Conservation (phyloP, 2,888 invertebrate genomes). For the Mechanitis messenoides region DNA sequence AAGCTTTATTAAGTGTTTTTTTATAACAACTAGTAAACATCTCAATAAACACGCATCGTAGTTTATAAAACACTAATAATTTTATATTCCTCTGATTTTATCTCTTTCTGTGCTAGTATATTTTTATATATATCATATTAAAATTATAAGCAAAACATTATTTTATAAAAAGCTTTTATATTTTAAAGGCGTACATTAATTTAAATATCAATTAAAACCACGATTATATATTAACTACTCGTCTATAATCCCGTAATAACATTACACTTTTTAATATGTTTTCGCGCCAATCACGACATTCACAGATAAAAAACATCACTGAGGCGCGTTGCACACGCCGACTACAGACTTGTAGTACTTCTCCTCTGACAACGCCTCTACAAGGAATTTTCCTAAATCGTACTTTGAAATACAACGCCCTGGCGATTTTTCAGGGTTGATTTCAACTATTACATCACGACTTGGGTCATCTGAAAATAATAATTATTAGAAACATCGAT, state of each 20-base stretch:
- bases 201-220: too few species aligned
- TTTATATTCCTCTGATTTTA: too few species aligned
- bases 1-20: too few species aligned
- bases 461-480: conserved; percentile 79
- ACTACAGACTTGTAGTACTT: conserved; percentile 78
- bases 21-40: too few species aligned
- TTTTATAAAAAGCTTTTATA: too few species aligned
- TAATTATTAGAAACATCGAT: conserved; percentile 9
- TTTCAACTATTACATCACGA: conserved; percentile 71
- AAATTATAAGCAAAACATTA: too few species aligned
- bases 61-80: too few species aligned
- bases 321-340: conserved; percentile 56
- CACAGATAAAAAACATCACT: conserved; percentile 26
- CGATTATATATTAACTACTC: too few species aligned
- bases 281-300: not conserved
- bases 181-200: too few species aligned
- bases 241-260: not conserved
- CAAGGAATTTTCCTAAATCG: conserved; percentile 85
- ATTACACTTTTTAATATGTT: not conserved
- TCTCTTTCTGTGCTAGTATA: too few species aligned
- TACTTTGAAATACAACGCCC: conserved; percentile 84
- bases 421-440: conserved; percentile 80
- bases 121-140: too few species aligned
- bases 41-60: too few species aligned
- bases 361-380: conserved; percentile 81